These are phyloP conservation scores for Polydrusus cervinus DNA, from an alignment of 2,888 invertebrate genomes.

Conservation along the genomic window DNA sequence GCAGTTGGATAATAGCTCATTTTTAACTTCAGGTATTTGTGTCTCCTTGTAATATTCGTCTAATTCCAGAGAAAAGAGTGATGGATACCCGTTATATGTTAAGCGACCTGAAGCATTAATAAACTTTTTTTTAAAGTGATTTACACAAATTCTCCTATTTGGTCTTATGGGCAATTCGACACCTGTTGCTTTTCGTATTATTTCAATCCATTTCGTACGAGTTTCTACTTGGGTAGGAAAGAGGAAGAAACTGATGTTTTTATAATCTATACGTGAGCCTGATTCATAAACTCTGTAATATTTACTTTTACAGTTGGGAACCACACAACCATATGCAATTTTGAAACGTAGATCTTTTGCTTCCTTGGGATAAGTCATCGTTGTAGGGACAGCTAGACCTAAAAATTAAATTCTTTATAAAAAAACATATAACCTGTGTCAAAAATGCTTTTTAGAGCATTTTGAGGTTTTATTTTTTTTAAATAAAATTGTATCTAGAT, in stretches of 20 bases:
- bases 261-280: not conserved
- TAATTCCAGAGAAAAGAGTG: not conserved
- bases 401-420: too few species aligned
- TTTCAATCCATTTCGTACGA: not conserved
- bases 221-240: not conserved
- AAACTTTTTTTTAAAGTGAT: not conserved
- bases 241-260: not conserved
- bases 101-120: not conserved
- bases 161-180: not conserved
- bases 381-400: too few species aligned
- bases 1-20: not conserved
- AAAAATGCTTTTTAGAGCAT: too few species aligned
- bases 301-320: not conserved
- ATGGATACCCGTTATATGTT: not conserved
- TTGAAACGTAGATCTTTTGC: not conserved
- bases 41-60: not conserved
- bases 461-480: too few species aligned
- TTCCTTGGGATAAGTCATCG: not conserved
- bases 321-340: not conserved
- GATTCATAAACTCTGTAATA: not conserved
- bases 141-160: not conserved
- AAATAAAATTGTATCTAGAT: too few species aligned
- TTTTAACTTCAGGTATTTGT: not conserved
- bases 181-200: not conserved
- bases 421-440: too few species aligned